These are phyloP conservation scores for Cerastis leucographa DNA, from an alignment of 2,888 invertebrate species.

Conservation along the genomic window DNA sequence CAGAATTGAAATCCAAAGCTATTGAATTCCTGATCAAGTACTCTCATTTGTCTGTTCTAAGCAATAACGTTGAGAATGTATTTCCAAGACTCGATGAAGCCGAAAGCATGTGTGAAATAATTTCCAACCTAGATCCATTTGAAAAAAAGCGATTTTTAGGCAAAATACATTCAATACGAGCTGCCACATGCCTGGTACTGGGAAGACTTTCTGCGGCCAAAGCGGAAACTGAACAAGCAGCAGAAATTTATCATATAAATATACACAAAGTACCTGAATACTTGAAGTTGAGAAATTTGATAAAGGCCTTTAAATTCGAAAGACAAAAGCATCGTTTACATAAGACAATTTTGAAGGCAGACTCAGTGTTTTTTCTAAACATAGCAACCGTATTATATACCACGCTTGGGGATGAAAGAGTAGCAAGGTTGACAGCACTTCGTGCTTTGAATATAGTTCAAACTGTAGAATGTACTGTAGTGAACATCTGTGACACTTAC, in stretches of 20 bases:
- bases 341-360: slow-evolving; percentile 73
- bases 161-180: slow-evolving; percentile 81
- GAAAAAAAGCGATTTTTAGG: slow-evolving; percentile 79
- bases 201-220: slow-evolving; percentile 78
- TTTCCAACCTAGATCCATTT: slow-evolving; percentile 66
- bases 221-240: slow-evolving; percentile 78
- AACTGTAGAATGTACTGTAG: slow-evolving; percentile 79
- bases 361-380: slow-evolving; percentile 85
- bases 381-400: slow-evolving; percentile 81
- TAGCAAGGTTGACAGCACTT: slow-evolving; percentile 76
- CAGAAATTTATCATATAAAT: slow-evolving; percentile 79
- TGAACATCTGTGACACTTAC: slow-evolving; percentile 86
- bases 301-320: slow-evolving; percentile 71
- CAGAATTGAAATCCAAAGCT: slow-evolving; percentile 82
- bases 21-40: slow-evolving; percentile 81
- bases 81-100: slow-evolving; percentile 80
- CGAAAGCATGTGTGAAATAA: slow-evolving; percentile 74
- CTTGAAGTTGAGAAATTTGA: slow-evolving; percentile 73
- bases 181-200: slow-evolving; percentile 76
- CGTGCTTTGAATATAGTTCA: slow-evolving; percentile 81
- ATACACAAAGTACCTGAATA: slow-evolving; percentile 77
- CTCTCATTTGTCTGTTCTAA: slow-evolving; percentile 78
- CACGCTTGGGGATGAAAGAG: slow-evolving; percentile 78
- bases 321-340: slow-evolving; percentile 75
- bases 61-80: slow-evolving; percentile 76